Conservation (phyloP, 23 tunicate genomes). For the Halocynthia roretzi region DNA sequence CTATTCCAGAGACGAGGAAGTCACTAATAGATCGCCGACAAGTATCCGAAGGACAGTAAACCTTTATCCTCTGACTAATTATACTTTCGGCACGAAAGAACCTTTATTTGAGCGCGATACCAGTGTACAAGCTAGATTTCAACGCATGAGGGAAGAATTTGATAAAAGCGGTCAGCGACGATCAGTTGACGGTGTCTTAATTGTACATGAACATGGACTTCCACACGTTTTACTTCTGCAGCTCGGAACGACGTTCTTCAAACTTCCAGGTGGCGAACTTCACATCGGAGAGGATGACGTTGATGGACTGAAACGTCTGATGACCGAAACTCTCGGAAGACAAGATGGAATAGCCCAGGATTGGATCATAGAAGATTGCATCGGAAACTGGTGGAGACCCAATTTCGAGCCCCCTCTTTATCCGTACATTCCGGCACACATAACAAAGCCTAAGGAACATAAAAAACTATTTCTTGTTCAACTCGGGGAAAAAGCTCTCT, state of each 20-base stretch:
- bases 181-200: conserved; percentile 94
- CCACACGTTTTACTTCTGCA: conserved; percentile 96
- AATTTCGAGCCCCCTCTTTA: conserved; percentile 93
- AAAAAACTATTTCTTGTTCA: conserved; percentile 94
- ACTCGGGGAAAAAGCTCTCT: conserved; percentile 84
- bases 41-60: conserved; percentile 52
- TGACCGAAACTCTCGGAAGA: conserved; percentile 95
- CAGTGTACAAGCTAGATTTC: conserved; percentile 74
- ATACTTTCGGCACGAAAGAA: conserved; percentile 98
- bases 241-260: conserved; percentile 88
- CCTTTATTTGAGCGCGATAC: conserved; percentile 81
- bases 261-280: conserved; percentile 97
- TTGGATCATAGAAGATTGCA: conserved; percentile 98
- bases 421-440: conserved; percentile 98
- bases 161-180: conserved; percentile 85
- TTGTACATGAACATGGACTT: conserved; percentile 98
- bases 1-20: conserved; percentile 5
- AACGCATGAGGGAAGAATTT: conserved; percentile 94
- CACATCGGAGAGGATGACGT: conserved; percentile 78
- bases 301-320: conserved; percentile 84
- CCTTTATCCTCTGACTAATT: conserved; percentile 90
- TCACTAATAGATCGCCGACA: not conserved
- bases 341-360: conserved; percentile 93
- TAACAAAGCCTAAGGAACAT: conserved; percentile 95
- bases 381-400: conserved; percentile 99